Conservation (phyloP, 2,113 vertebrate genomes). For the Mus pahari region DNA sequence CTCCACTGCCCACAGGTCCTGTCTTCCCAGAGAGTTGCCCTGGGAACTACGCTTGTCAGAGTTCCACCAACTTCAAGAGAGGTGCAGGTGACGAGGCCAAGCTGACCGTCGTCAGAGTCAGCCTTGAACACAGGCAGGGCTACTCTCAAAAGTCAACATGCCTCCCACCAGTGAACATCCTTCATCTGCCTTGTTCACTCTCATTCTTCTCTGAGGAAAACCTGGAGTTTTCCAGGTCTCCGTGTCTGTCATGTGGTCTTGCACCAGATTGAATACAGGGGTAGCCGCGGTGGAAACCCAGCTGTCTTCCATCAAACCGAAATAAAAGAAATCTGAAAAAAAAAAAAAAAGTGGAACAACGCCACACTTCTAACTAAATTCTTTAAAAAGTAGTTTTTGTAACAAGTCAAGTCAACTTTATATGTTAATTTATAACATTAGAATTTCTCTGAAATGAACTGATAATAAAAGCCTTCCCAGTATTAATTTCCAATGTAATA, state of each 20-base stretch:
- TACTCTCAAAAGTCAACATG: slow-evolving; percentile 33
- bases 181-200: slow-evolving; percentile 20
- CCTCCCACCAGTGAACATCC: no score
- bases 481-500: background rate
- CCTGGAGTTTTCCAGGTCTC: slow-evolving; percentile 52
- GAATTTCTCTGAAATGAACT: slow-evolving; percentile 27
- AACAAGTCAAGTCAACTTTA: background rate
- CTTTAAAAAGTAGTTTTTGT: slow-evolving; percentile 4
- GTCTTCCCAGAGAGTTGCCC: background rate
- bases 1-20: background rate
- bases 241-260: slow-evolving; percentile 38
- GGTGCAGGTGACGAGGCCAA: background rate
- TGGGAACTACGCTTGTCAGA: background rate
- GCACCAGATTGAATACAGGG: slow-evolving; percentile 32
- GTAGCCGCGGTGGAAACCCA: slow-evolving; percentile 43
- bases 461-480: background rate
- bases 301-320: slow-evolving; percentile 63
- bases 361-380: slow-evolving; percentile 49
- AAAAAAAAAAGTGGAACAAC: background rate
- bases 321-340: slow-evolving; percentile 61
- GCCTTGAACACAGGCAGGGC: background rate
- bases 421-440: slow-evolving; percentile 1
- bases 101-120: background rate
- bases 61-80: background rate
- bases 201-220: background rate